Evolutionary conservation across 2,888 invertebrate genomes (phyloP), one percentile per base, ranked within the genome.

Genomic region (Eurytoma californica): DNA sequence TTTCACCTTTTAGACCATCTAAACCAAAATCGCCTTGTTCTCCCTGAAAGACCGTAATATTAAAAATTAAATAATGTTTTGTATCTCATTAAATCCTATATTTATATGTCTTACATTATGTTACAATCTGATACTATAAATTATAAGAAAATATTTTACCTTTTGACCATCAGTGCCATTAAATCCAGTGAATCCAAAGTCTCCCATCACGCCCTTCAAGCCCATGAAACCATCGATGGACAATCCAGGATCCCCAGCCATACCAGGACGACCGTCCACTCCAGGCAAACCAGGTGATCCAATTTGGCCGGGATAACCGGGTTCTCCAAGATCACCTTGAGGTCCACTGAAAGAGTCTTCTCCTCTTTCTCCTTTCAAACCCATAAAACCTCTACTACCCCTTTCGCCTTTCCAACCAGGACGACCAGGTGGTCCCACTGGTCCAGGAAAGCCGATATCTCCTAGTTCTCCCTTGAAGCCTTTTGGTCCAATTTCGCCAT

Each of bases 401-500:
- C 86, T 85, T 76, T 92, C 92, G 18, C 96, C 97, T 86, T 92
- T 92, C 60, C 92, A 92, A 20, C 96, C 96, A 2, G 87, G 82
- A 14, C 88, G 83, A 0, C 95, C 95, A 3, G 91, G 86, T 12
- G 83, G 86, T 0, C 96, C 96, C 13, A 86, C 88, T 7, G 7
- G 4, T 18, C 97, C 97, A 0, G 92, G 91, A 1, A 89, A 85
- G 3, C 97, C 97, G 80, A 92, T 92, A 60, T 92, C 91, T 79
- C 97, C 97, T 72, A 93, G 93, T 80, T 93, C 93, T 80, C 97
- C 97, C 18, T 91, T 92, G 87, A 95, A 95, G 83, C 97, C 97
- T 90, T 94, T 94, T 9, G 93, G 90, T 51, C 95, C 94, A 20
- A 91, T 89, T 3, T 81, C 69, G 7, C 90, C 90, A 0, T 80